Evolutionary conservation across 1,140 invertebrate species (phyloP), one percentile per base, ranked within the genome.

Genomic region (Caenorhabditis brenneri): DNA sequence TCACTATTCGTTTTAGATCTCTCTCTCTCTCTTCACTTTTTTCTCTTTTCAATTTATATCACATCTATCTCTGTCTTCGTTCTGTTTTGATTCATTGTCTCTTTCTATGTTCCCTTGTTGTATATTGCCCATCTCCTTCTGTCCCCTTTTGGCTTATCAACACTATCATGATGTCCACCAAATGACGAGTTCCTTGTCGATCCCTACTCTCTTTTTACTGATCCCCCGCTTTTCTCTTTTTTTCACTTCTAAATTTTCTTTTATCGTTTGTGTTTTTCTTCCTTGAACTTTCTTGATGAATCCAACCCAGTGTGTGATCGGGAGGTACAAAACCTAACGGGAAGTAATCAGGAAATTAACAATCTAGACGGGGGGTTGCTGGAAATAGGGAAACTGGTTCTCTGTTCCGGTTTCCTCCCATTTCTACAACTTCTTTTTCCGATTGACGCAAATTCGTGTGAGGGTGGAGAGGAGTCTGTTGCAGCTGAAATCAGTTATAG

Each of bases 141-240:
- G n/a, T n/a, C n/a, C 65, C 65, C 15, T 74, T 65, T 74, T 74
- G 65, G 65, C 65, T 74, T 74, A 74, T 74, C 65, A 74, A 42
- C 65, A 74, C 19, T 74, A 24, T 42, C 65, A 74, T 74, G 65
- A 74, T 74, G 65, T 74, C 65, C 65, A 65, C 24, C 29, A 33
- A 74, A 46, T 24, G 65, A 74, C 65, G 65, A 74, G 65, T 74
- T 42, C 65, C 65, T 7, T 42, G 24, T 27, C 39, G 24, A n/a
- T n/a, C n/a, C n/a, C n/a, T n/a, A n/a, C 15, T 19, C 65, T 46
- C 42, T 74, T 74, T 74, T 74, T 42, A 36, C 42, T 36, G 65
- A 74, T 74, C 65, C 65, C 65, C 31, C 36, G 6, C 12, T 6
- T 65, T 19, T 36, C 22, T 29, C 27, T 55, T 55, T 51, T 51